These are phyloP conservation scores for Arenaria interpres DNA, from an alignment of 2,113 vertebrate genomes.

Conservation along the genomic window DNA sequence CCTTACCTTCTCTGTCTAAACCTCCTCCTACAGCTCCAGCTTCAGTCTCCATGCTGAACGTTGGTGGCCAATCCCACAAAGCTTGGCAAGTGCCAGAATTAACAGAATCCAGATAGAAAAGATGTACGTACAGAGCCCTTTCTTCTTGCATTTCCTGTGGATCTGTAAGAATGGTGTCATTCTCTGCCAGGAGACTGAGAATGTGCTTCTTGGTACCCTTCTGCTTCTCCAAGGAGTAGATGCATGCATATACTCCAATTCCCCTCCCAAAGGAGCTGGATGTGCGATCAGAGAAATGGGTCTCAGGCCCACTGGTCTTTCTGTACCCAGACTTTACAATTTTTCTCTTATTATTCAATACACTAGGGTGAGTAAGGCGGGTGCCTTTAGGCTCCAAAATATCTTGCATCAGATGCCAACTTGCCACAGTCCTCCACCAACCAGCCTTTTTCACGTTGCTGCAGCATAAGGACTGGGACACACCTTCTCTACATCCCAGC, in stretches of 20 bases:
- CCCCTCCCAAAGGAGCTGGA: not conserved
- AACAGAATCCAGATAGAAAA: not conserved
- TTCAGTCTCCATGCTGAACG: not conserved
- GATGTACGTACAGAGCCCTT: not conserved
- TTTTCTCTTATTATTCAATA: not conserved
- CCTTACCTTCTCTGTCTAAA: not conserved
- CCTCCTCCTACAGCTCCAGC: not conserved
- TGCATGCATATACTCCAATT: not conserved
- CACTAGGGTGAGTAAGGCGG: not conserved
- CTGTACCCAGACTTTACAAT: not conserved
- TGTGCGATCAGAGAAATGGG: not conserved
- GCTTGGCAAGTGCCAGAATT: not conserved
- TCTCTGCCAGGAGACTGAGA: not conserved
- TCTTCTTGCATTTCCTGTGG: not conserved
- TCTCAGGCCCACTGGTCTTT: not conserved
- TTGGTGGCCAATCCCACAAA: not conserved
- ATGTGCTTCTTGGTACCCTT: not conserved
- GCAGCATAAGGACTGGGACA: not conserved
- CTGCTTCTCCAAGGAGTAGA: not conserved
- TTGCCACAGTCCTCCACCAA: not conserved
- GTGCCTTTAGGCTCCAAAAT: not conserved
- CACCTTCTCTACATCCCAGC: not conserved
- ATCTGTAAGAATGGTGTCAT: not conserved
- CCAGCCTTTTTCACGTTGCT: not conserved
- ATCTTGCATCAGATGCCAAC: not conserved